Conservation (phyloP, 2,888 invertebrate genomes). For the Stenchaetothrips biformis region DNA sequence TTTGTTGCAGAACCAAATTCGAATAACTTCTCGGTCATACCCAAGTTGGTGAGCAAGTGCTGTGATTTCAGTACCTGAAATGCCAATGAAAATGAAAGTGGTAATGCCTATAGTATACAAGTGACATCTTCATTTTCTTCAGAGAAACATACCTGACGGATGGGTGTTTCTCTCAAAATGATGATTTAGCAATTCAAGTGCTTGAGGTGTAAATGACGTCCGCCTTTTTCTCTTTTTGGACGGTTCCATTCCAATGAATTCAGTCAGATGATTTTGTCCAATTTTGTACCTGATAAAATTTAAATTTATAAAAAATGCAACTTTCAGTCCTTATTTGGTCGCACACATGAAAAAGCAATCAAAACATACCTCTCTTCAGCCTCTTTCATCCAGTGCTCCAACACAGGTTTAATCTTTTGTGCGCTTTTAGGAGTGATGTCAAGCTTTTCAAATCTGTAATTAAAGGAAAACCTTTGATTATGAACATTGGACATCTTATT, state of each 20-base stretch:
- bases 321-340: not conserved
- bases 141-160: constrained; percentile 71
- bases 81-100: constrained; percentile 31
- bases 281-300: constrained; percentile 71
- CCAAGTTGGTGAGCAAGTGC: constrained; percentile 91
- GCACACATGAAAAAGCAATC: not conserved
- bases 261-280: constrained; percentile 88
- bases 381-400: constrained; percentile 98
- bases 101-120: not conserved
- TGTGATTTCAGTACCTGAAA: constrained; percentile 91
- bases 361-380: constrained; percentile 85
- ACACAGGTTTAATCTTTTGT: constrained; percentile 97
- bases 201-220: constrained; percentile 96
- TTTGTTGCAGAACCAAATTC: constrained; percentile 99
- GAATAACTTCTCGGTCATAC: constrained; percentile 94
- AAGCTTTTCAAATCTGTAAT: constrained; percentile 93
- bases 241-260: constrained; percentile 93
- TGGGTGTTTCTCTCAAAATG: constrained; percentile 96
- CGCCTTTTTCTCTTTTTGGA: constrained; percentile 94
- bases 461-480: not conserved
- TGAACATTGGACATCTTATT: not conserved
- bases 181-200: constrained; percentile 86
- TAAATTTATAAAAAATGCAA: constrained; percentile 27
- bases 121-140: not conserved
- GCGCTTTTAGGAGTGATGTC: constrained; percentile 99